Evolutionary conservation across 2,113 vertebrate species (phyloP).

Genomic region (Speoplatyrhinus poulsoni): DNA sequence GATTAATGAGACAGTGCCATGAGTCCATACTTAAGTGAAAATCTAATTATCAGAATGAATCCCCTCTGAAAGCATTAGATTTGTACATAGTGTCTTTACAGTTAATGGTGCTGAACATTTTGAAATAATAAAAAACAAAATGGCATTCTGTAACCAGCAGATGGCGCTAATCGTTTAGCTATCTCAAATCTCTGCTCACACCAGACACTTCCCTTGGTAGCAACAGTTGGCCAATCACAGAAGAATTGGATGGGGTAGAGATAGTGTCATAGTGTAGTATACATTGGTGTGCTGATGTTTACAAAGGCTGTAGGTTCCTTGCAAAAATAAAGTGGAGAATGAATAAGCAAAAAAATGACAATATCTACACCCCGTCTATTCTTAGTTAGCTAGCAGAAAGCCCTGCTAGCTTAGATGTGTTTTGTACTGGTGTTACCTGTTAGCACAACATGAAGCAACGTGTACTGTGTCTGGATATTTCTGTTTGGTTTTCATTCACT

Average conservation of each 20-base stretch:
- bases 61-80: no score
- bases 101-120: not conserved
- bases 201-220: slow-evolving; percentile 25
- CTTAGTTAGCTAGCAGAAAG: slow-evolving; percentile 34
- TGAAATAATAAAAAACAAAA: not conserved
- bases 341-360: not conserved
- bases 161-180: slow-evolving; percentile 24
- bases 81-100: no score
- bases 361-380: slow-evolving; percentile 37
- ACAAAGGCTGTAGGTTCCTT: no score
- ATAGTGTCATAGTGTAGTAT: not conserved
- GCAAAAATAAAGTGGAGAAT: not conserved
- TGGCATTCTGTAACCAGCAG: slow-evolving; percentile 31
- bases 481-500: slow-evolving; percentile 1
- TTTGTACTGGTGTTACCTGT: slow-evolving; percentile 1
- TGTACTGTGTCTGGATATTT: slow-evolving; percentile 19
- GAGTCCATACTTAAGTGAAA: no score
- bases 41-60: no score
- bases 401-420: slow-evolving; percentile 27
- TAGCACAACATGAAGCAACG: not conserved
- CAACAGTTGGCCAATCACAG: slow-evolving; percentile 23
- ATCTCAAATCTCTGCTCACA: slow-evolving; percentile 33
- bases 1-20: no score
- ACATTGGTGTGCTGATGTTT: no score
- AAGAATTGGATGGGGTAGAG: slow-evolving; percentile 49